Base-by-base conservation (phyloP, 2,113 vertebrate genomes). In the Brachionichthys hirsutus region DNA sequence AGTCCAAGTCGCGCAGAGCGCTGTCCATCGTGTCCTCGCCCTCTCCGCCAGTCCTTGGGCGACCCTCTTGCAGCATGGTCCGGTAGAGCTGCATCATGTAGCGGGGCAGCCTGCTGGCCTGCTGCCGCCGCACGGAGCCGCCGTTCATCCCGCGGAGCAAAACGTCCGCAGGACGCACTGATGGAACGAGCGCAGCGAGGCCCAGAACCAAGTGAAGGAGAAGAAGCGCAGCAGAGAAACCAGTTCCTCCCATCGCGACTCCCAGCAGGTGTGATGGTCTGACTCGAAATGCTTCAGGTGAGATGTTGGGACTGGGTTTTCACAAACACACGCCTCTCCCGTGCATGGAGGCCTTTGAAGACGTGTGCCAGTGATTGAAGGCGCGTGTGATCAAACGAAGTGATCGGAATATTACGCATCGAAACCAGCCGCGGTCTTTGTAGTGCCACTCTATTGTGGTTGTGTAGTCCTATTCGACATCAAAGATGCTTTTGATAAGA, bases 1-100 rank as follows among this genome's bases (percentile, higher is more conserved):
- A 88, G 62, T 94, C 91, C 8, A 91, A 85, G 36, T 89, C 77
- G 8, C 86, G 90, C 45, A 90, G 83, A 24, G 70, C 80, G 6
- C 82, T 80, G 36, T 79, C 24, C 24, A 30, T 8, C 24, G 24
- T 83, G 41, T 91, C 89, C 17, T 88, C 76, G 12, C 13, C 6
- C 35, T 44, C n/a, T 72, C 12, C 61, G 61, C n/a, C n/a, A 4
- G 52, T 9, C 35, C 12, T 30, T 14, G 13, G 38, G 34, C 59
- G 68, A 13, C 84, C 86, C 6, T 85, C 90, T 11, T 56, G 67
- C 56, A 82, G 69, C 77, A 92, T 77, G 36, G 87, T 88, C 52
- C 87, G 87, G 84, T 93, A 94, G 5, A 94, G 89, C 64, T 93
- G 92, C 89, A 94, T 90, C 93, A 95, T 94, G 87, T 92, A 92